These are phyloP conservation scores for Monopterus albus DNA, from an alignment of 2,113 vertebrate genomes.

Conservation along the genomic window DNA sequence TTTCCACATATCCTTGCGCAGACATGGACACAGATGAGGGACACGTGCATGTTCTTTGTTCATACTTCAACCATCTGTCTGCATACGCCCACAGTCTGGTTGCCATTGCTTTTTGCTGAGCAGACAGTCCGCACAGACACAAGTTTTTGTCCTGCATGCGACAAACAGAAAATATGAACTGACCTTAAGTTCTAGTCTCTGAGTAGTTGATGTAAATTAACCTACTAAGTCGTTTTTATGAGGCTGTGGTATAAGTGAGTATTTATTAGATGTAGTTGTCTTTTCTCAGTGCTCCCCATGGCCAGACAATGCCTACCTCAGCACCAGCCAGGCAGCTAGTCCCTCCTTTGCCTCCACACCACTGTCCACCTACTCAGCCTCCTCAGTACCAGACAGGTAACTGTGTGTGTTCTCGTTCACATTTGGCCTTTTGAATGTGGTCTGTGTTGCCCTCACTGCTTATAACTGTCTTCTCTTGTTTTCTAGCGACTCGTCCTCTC, in stretches of 20 bases:
- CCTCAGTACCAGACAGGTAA: constrained; percentile 90
- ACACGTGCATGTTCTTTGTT: no score
- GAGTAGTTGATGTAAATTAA: background rate
- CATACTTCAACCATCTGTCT: no score
- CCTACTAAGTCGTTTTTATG: background rate
- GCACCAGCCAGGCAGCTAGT: constrained; percentile 87
- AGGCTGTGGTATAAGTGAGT: background rate
- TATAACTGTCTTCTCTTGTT: constrained; percentile 16
- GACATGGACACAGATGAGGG: no score
- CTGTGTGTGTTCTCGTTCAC: background rate
- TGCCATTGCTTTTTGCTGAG: no score
- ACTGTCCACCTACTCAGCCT: constrained; percentile 85
- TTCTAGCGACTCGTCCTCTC: constrained; percentile 92
- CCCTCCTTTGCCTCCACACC: constrained; percentile 87
- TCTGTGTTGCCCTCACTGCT: background rate
- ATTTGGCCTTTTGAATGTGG: background rate
- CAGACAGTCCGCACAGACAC: no score
- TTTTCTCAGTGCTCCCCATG: constrained; percentile 90
- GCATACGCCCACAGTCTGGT: no score
- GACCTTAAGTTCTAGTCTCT: no score
- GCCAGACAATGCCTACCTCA: constrained; percentile 90
- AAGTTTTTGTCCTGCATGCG: no score
- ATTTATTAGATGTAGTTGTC: background rate
- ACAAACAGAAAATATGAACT: no score
- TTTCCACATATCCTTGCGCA: no score